These are phyloP conservation scores for Himantopus leucocephalus DNA, from an alignment of 2,113 vertebrate species.

Conservation along the genomic window DNA sequence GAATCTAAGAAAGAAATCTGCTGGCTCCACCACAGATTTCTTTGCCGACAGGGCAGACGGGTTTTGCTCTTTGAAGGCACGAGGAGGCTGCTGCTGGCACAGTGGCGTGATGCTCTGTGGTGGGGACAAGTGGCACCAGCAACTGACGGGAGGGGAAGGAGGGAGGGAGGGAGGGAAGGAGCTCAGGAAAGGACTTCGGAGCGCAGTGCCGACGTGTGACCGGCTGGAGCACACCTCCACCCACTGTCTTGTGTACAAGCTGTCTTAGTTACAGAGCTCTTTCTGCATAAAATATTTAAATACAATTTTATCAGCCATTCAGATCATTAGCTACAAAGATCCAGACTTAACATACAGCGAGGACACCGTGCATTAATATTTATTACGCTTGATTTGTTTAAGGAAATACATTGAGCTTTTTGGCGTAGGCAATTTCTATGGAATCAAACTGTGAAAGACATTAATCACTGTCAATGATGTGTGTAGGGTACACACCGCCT, in stretches of 20 bases:
- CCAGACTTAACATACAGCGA: not conserved
- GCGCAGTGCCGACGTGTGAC: fast-evolving
- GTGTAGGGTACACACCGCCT: constrained; percentile 13
- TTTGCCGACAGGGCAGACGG: no score
- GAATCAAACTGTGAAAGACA: constrained; percentile 31
- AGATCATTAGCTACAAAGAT: constrained; percentile 38
- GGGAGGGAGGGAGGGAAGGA: no score
- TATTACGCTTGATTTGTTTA: constrained; percentile 65
- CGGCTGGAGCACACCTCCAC: not conserved
- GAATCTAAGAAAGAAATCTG: no score
- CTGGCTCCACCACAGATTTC: no score
- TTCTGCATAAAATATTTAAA: constrained; percentile 41
- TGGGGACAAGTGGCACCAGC: no score
- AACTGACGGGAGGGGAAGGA: no score
- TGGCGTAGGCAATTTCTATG: not conserved
- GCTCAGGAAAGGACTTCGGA: not conserved
- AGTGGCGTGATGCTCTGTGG: no score
- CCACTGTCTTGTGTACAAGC: fast-evolving
- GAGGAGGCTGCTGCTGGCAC: no score
- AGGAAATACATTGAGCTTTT: constrained; percentile 32
- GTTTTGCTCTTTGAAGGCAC: no score
- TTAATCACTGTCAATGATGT: not conserved
- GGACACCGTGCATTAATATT: constrained; percentile 66
- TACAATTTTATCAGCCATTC: constrained; percentile 31
- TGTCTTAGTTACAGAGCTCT: not conserved